Evolutionary conservation across 1,140 invertebrate genomes (phyloP).

Genomic region (Brachionus asplanchnoidis): DNA sequence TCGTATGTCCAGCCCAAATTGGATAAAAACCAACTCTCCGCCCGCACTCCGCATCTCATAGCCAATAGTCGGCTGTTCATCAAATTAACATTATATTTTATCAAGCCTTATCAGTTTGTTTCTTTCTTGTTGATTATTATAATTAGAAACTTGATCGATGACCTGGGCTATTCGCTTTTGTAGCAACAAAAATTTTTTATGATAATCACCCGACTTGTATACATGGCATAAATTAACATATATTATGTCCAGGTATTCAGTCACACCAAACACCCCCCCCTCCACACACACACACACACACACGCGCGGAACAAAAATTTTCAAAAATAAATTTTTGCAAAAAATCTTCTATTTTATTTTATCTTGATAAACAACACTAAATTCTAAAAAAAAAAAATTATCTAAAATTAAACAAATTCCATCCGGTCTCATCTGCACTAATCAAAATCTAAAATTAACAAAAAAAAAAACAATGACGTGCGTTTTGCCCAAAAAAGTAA

Average conservation of each 20-base stretch:
- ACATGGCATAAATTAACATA: not conserved
- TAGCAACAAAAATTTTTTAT: not conserved
- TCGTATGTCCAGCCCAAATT: not conserved
- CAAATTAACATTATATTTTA: constrained; percentile 12
- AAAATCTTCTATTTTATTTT: not conserved
- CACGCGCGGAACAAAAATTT: not conserved
- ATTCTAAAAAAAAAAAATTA: not conserved
- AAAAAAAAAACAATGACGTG: too few species aligned
- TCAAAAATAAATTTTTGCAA: not conserved
- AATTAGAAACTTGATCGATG: constrained; percentile 1
- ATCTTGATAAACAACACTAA: not conserved
- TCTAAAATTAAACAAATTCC: not conserved
- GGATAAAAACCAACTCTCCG: not conserved
- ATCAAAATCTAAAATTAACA: too few species aligned
- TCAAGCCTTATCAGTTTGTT: constrained; percentile 26
- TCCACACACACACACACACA: not conserved
- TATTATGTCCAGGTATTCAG: not conserved
- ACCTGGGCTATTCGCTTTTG: not conserved
- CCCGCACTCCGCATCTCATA: not conserved
- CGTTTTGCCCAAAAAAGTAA: not conserved
- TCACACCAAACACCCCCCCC: not conserved
- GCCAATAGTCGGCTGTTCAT: not conserved
- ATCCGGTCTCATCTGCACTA: not conserved
- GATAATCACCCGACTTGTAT: not conserved
- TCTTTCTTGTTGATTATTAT: not conserved